phyloP scores from a whole-genome alignment of 2,113 vertebrate genomes.

The Siphamia tubifer region DNA sequence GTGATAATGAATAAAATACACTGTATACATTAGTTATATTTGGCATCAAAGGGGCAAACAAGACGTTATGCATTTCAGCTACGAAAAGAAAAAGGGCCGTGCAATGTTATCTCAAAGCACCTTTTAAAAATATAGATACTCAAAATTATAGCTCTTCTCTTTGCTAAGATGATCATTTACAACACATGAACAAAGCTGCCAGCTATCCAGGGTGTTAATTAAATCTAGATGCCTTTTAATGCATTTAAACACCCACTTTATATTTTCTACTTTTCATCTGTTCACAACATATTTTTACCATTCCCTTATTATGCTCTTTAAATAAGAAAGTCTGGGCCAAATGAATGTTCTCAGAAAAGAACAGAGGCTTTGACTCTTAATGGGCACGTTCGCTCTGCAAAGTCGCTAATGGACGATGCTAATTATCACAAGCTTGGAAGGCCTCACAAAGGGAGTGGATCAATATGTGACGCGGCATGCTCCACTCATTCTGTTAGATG shows the following conservation, averaged over 20 bases:
- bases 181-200: constrained; percentile 69
- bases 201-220: constrained; percentile 75
- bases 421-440: constrained; percentile 81
- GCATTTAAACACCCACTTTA: constrained; percentile 81
- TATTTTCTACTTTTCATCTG: constrained; percentile 70
- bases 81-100: constrained; percentile 38
- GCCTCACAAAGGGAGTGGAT: constrained; percentile 79
- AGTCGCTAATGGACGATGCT: constrained; percentile 82
- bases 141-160: constrained; percentile 66
- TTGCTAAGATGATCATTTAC: constrained; percentile 74
- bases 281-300: constrained; percentile 72
- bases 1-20: neutral
- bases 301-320: constrained; percentile 74
- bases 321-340: constrained; percentile 75
- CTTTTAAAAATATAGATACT: constrained; percentile 71
- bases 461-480: constrained; percentile 74
- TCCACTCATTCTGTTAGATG: constrained; percentile 68
- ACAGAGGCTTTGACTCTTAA: constrained; percentile 79
- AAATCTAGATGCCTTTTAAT: constrained; percentile 78
- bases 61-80: constrained; percentile 40
- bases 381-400: constrained; percentile 79
- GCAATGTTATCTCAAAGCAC: constrained; percentile 50
- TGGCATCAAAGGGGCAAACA: constrained; percentile 42
- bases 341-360: constrained; percentile 77
- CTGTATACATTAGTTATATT: constrained; percentile 38